A percentile compares a stretch with the other conserved stretches of the same genome.
Evolutionary conservation across 1,140 invertebrate species (phyloP).

Genomic region (Diachasmimorpha longicaudata): DNA sequence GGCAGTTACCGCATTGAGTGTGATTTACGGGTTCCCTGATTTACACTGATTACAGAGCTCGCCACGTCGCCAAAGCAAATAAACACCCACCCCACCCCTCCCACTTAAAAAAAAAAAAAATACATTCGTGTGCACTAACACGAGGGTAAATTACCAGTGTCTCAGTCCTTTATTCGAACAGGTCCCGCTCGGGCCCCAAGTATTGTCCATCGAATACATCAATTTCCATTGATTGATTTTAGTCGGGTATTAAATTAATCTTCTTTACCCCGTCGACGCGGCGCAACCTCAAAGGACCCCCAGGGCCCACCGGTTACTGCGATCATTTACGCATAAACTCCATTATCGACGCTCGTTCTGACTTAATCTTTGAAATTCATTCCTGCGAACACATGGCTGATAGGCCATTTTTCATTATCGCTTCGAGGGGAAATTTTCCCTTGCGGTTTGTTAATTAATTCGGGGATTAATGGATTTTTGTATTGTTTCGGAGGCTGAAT

Average conservation of each 20-base stretch:
- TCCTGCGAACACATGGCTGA: neutral
- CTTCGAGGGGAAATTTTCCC: neutral
- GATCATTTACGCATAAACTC: neutral
- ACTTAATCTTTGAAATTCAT: neutral
- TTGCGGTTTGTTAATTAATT: no score
- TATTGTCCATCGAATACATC: constrained; percentile 43
- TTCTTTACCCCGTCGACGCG: neutral
- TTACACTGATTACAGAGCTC: constrained; percentile 62
- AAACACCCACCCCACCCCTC: constrained; percentile 33
- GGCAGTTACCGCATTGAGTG: constrained; percentile 51
- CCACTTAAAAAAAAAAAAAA: no score
- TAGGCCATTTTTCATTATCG: neutral
- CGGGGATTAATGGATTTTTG: no score
- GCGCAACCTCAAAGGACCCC: neutral
- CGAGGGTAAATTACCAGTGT: neutral
- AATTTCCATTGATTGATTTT: constrained; percentile 60
- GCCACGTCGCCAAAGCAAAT: constrained; percentile 59
- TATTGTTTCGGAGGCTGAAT: no score
- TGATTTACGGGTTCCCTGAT: constrained; percentile 64
- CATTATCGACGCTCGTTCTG: neutral
- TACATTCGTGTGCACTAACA: neutral
- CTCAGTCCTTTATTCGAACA: neutral
- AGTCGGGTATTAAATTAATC: constrained; percentile 59
- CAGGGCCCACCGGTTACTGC: neutral
- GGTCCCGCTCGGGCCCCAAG: constrained; percentile 14